These are phyloP conservation scores for Brachypodius melanocephalos DNA, from an alignment of 2,113 vertebrate species.

Conservation along the genomic window DNA sequence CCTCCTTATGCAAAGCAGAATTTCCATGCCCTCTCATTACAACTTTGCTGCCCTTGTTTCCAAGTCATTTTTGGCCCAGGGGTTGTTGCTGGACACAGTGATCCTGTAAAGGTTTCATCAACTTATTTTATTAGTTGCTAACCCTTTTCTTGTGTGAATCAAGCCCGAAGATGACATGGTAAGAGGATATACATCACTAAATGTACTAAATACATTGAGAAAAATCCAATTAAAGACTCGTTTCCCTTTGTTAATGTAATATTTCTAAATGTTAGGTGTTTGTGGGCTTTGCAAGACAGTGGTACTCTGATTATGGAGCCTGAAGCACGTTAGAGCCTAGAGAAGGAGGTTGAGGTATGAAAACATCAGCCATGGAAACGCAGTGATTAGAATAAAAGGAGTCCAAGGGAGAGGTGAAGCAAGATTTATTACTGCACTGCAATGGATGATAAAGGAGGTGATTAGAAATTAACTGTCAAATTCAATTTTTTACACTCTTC, in stretches of 20 bases:
- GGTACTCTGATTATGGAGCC: not conserved
- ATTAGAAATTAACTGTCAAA: conserved; percentile 40
- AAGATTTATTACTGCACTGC: conserved; percentile 11
- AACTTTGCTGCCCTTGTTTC: not conserved
- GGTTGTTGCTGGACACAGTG: not conserved
- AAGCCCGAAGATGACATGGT: not conserved
- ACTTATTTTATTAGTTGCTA: not conserved
- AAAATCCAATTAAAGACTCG: not conserved
- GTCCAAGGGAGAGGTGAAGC: not conserved
- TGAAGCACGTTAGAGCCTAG: not conserved
- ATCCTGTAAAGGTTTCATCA: not conserved
- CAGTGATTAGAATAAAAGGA: not conserved
- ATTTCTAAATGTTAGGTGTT: not conserved
- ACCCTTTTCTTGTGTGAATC: not conserved
- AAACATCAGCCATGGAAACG: not conserved
- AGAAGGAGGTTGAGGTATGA: not conserved
- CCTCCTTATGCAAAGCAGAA: not conserved
- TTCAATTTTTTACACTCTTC: conserved; percentile 2
- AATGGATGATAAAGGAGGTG: conserved; percentile 31
- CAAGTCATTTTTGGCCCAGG: not conserved
- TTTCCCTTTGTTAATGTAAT: not conserved
- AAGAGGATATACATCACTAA: not conserved
- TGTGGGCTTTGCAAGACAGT: not conserved
- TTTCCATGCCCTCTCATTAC: not conserved
- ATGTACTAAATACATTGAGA: not conserved